Percentiles rank a stretch among this genome's conserved stretches.
Evolutionary conservation across 2,888 invertebrate species (phyloP).

Genomic region (Nemoura dubitans): DNA sequence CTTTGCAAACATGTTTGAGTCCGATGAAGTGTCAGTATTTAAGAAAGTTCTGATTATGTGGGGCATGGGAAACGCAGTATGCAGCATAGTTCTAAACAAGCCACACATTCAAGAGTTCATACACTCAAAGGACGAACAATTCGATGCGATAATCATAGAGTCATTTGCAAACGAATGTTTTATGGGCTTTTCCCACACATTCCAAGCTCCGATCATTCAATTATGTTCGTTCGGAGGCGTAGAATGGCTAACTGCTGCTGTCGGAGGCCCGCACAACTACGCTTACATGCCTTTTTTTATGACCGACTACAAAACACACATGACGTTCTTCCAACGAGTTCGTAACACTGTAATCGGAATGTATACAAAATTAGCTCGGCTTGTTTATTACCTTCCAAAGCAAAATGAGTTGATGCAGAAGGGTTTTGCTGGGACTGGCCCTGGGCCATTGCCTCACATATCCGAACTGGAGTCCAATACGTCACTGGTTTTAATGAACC

Average conservation of each 20-base stretch:
- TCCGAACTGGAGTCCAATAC: constrained; percentile 50
- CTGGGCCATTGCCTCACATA: constrained; percentile 46
- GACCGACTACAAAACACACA: constrained; percentile 60
- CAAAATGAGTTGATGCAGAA: constrained; percentile 42
- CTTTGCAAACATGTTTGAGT: background rate
- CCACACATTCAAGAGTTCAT: constrained; percentile 41
- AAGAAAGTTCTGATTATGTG: background rate
- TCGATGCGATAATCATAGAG: constrained; percentile 47
- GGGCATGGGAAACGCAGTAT: constrained; percentile 17
- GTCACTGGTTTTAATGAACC: constrained; percentile 54
- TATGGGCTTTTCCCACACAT: constrained; percentile 46
- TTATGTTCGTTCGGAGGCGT: constrained; percentile 61
- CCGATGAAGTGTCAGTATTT: background rate
- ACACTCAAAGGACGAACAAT: constrained; percentile 40
- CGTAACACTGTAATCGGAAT: constrained; percentile 59
- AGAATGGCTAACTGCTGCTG: constrained; percentile 61
- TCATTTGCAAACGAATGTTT: constrained; percentile 46
- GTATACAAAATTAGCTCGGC: background rate
- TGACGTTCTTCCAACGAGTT: constrained; percentile 61
- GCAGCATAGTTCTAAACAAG: background rate
- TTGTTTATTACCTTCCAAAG: constrained; percentile 37
- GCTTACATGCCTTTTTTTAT: constrained; percentile 64
- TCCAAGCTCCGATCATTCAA: constrained; percentile 54
- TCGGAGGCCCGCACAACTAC: constrained; percentile 62
- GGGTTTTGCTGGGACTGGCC: constrained; percentile 37